Evolutionary conservation across 2,113 vertebrate species (phyloP).

Genomic region (Parotia lawesii): DNA sequence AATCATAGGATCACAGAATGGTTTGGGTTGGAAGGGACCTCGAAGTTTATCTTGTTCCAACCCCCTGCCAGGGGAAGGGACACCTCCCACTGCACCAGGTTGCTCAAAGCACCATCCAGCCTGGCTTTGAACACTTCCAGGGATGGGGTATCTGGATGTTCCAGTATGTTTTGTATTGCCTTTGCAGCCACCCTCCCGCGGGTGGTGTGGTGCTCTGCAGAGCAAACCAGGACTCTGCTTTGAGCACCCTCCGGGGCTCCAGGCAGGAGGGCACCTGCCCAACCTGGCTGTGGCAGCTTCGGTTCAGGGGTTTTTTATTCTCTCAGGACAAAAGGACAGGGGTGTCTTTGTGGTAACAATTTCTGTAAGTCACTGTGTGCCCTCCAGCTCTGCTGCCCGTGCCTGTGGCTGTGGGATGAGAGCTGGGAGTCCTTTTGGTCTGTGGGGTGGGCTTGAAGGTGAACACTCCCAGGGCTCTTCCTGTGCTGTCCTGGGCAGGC

Average conservation of each 20-base stretch:
- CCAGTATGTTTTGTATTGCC: rapidly evolving
- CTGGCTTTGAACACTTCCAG: background rate
- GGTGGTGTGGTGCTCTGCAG: background rate
- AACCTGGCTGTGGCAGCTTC: rapidly evolving
- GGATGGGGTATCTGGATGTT: background rate
- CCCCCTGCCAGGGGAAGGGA: background rate
- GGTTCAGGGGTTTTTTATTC: too few species aligned
- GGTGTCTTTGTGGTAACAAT: background rate
- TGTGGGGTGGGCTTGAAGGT: background rate
- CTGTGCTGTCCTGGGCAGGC: background rate
- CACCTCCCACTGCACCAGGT: background rate
- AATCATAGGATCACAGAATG: background rate
- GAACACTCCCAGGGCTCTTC: background rate
- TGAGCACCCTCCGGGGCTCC: background rate
- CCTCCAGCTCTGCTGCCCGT: background rate
- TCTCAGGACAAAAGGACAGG: background rate
- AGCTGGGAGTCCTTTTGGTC: rapidly evolving
- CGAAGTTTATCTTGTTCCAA: background rate
- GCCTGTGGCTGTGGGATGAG: background rate
- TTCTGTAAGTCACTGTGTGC: background rate
- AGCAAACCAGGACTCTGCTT: background rate
- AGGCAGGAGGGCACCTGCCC: background rate
- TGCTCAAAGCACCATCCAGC: background rate
- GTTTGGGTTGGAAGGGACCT: background rate
- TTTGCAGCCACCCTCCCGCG: background rate